Conservation (phyloP, 2,113 vertebrate genomes). For the Gnathonemus longibarbis region DNA sequence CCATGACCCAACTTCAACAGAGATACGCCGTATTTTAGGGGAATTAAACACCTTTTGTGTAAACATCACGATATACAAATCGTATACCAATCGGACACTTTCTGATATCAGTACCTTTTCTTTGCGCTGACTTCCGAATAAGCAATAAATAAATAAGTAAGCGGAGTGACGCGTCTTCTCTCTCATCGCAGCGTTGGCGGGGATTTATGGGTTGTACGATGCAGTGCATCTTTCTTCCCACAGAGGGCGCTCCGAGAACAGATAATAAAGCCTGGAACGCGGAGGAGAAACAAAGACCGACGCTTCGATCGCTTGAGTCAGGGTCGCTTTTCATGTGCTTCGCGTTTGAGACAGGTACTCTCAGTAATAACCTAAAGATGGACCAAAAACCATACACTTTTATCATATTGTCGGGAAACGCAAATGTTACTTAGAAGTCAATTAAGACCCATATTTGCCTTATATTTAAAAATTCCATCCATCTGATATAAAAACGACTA, state of each 20-base stretch:
- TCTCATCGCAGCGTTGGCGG: not conserved
- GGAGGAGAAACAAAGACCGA: not conserved
- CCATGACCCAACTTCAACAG: not conserved
- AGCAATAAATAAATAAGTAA: not conserved
- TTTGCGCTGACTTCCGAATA: not conserved
- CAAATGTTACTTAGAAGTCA: not conserved
- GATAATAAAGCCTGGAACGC: not conserved
- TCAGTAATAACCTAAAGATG: not conserved
- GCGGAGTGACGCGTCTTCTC: not conserved
- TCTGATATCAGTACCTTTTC: not conserved
- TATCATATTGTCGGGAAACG: not conserved
- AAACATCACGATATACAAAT: not conserved
- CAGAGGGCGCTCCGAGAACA: slow-evolving; percentile 2
- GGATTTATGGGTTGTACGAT: not conserved
- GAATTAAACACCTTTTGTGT: not conserved
- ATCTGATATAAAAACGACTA: not conserved
- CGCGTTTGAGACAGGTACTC: not conserved
- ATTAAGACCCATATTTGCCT: not conserved
- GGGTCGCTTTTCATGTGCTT: not conserved
- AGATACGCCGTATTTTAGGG: not conserved
- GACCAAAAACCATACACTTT: not conserved
- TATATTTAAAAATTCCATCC: not conserved
- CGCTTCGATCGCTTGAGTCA: not conserved
- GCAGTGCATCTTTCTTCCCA: not conserved
- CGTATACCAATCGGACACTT: not conserved